Base-by-base conservation (phyloP, 1,140 invertebrate genomes). In the Aethina tumida region DNA sequence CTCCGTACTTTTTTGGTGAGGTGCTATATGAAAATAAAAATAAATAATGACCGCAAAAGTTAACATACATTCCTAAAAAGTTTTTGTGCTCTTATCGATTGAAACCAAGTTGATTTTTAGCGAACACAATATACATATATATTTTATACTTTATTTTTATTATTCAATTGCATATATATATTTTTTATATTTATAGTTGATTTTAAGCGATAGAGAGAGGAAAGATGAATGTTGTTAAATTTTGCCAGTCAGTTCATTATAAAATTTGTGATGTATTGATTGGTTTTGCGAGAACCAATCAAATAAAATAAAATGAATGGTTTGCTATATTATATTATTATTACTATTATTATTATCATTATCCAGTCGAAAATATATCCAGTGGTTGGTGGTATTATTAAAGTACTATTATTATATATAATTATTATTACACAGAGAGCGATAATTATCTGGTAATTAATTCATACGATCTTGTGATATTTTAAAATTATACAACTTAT, bases 1-100 rank as follows among this genome's bases (percentile, higher is more conserved):
- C 47, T 60, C 53, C 52, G 53, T 57, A 58, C 50, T 57, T 50
- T 20, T 27, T 37, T 17, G 43, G 54, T 47, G 51, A 52, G 55
- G 54, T 60, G 55, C 55, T 59, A 58, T 41, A 41, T 17, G 27
- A 28, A 6, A n/a, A n/a, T n/a, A 39, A 45, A 43, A 33, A 22
- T 39, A 35, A 43, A 27, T 38, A 38, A 33, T 41, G 47, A 49
- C n/a, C n/a, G n/a, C 24, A 9, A 24, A 20, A 12, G 21, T 28
- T 28, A 2, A 13, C 15, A 13, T 28, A 28, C 15, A 28, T 28
- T 17, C 19, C 16, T 32, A 10, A 32, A 17, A 10, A 19, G 10
- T 13, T 15, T 17, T 32, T 15, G 16, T 32, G 10, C 16, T n/a
- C 10, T 32, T 15, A 15, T 7, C 8, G 15, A 18, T 13, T 17